phyloP scores from a whole-genome alignment of 2,113 vertebrate genomes.

The Paedocypris sp. region DNA sequence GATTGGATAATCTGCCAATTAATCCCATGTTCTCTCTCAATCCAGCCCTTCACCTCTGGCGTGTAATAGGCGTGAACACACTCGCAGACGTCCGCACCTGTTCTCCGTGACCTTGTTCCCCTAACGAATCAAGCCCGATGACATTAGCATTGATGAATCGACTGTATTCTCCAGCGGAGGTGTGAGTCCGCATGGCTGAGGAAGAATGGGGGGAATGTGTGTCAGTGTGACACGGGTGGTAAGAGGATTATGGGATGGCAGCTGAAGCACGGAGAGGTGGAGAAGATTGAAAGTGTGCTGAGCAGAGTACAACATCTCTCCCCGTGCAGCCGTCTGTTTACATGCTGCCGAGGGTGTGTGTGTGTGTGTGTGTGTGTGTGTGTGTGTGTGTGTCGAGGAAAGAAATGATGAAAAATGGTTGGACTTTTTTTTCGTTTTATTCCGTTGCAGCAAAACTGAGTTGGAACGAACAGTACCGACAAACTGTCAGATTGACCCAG shows the following conservation, averaged over 20 bases:
- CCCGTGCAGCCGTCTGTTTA: constrained; percentile 28
- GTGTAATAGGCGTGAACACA: constrained; percentile 19
- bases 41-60: background rate
- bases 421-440: too few species aligned
- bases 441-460: background rate
- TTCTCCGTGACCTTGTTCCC: constrained; percentile 18
- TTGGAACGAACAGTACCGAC: too few species aligned
- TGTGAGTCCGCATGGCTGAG: constrained; percentile 29
- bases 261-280: constrained; percentile 33
- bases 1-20: constrained; percentile 30
- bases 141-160: constrained; percentile 56
- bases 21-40: constrained; percentile 18
- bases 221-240: constrained; percentile 43
- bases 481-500: too few species aligned
- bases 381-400: background rate
- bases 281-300: constrained; percentile 14
- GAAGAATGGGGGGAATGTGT: constrained; percentile 37
- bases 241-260: constrained; percentile 52
- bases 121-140: constrained; percentile 32
- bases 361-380: background rate
- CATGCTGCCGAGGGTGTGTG: constrained; percentile 25
- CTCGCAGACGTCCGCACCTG: background rate
- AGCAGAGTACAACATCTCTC: constrained; percentile 30
- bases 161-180: constrained; percentile 19
- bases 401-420: background rate